phyloP scores from a whole-genome alignment of 2,888 invertebrate genomes.

The Archaeoteleia sp. region DNA sequence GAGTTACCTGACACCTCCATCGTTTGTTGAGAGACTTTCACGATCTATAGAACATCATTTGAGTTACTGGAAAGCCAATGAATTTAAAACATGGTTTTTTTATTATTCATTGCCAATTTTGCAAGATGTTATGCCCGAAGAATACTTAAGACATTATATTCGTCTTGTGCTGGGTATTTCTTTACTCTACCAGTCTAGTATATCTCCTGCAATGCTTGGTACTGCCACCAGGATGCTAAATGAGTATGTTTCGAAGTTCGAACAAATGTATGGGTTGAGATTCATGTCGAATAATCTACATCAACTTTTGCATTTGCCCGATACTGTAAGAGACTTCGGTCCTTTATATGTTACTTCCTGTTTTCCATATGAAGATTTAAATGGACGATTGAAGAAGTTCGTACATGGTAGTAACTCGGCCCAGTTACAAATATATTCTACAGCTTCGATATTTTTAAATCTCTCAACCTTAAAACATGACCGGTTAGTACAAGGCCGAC shows the following conservation, averaged over 20 bases:
- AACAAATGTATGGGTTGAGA: neutral
- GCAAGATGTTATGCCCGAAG: constrained; percentile 10
- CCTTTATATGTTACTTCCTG: constrained; percentile 37
- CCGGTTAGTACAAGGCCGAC: neutral
- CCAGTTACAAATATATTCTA: constrained; percentile 38
- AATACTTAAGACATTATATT: constrained; percentile 28
- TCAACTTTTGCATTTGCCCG: constrained; percentile 25
- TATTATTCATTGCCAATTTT: constrained; percentile 33
- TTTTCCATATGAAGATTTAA: constrained; percentile 47
- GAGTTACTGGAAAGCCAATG: constrained; percentile 42
- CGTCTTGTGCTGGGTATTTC: constrained; percentile 28
- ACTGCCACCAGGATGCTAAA: constrained; percentile 6
- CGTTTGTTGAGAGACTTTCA: constrained; percentile 24
- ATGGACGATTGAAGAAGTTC: constrained; percentile 28
- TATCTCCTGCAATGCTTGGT: constrained; percentile 7
- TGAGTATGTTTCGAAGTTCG: constrained; percentile 7
- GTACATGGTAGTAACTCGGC: constrained; percentile 45
- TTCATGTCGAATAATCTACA: constrained; percentile 34
- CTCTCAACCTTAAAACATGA: neutral
- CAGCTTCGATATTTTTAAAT: constrained; percentile 8
- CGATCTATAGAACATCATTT: constrained; percentile 33
- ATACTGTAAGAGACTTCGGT: constrained; percentile 31
- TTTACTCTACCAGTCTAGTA: constrained; percentile 11
- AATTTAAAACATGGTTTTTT: constrained; percentile 39
- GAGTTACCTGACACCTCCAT: constrained; percentile 16